phyloP scores from a whole-genome alignment of 1,140 invertebrate genomes.

The Nasonia giraulti region DNA sequence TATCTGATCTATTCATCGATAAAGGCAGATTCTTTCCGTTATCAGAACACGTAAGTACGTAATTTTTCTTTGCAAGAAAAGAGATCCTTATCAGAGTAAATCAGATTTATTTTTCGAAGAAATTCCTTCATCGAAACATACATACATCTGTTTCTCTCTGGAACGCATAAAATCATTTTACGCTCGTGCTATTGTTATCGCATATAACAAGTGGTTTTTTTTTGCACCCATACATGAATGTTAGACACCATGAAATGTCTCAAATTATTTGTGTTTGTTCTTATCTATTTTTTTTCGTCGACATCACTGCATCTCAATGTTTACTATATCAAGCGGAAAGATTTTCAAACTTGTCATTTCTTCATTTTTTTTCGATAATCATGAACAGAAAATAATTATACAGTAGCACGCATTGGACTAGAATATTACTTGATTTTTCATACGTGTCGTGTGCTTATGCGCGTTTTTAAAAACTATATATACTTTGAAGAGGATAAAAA shows the following conservation, averaged over 20 bases:
- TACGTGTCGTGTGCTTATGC: conserved; percentile 16
- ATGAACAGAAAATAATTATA: conserved; percentile 39
- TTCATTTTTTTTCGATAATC: not conserved
- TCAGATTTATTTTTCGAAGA: conserved; percentile 16
- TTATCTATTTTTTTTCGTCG: not conserved
- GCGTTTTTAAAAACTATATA: conserved; percentile 51
- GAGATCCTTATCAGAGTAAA: not conserved
- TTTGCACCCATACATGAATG: conserved; percentile 26
- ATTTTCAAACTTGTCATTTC: conserved; percentile 23
- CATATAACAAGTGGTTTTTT: not conserved
- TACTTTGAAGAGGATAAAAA: conserved; percentile 49
- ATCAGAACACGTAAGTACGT: conserved; percentile 11
- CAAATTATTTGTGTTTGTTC: not conserved
- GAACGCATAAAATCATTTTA: not conserved
- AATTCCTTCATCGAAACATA: conserved; percentile 35
- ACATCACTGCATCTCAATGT: conserved; percentile 1
- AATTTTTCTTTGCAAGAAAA: conserved; percentile 8
- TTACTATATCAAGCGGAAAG: conserved; percentile 21
- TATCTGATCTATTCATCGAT: conserved; percentile 19
- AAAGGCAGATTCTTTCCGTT: conserved; percentile 4
- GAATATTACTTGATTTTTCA: conserved; percentile 49
- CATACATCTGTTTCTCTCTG: conserved; percentile 11
- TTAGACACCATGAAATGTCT: not conserved
- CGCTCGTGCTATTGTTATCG: not conserved
- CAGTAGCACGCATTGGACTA: conserved; percentile 56